These are phyloP conservation scores for Cyrtorhinus lividipennis DNA, from an alignment of 1,140 invertebrate species.

Conservation along the genomic window DNA sequence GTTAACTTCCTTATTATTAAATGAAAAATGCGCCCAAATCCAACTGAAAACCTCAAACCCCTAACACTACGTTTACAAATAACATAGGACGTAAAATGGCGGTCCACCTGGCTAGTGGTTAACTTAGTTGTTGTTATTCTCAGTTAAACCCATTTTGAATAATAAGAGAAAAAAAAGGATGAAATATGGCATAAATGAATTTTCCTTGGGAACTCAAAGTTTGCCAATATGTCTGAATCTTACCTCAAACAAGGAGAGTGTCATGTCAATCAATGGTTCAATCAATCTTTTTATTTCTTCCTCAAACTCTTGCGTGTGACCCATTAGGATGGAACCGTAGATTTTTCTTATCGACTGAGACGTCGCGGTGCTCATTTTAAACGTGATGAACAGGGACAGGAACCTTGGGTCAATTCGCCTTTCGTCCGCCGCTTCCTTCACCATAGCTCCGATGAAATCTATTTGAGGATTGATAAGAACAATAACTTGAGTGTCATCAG, in stretches of 20 bases:
- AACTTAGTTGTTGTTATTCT: too few species aligned
- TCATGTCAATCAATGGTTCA: constrained; percentile 54
- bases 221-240: too few species aligned
- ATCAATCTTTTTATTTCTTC: constrained; percentile 47
- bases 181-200: too few species aligned
- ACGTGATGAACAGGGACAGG: constrained; percentile 72
- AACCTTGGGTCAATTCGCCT: constrained; percentile 82
- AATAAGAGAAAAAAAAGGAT: too few species aligned
- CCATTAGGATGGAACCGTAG: constrained; percentile 63
- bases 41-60: too few species aligned
- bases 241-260: constrained; percentile 68
- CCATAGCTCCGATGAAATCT: constrained; percentile 67
- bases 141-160: too few species aligned
- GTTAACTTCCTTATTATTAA: too few species aligned
- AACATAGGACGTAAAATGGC: too few species aligned
- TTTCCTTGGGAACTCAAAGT: too few species aligned
- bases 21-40: too few species aligned
- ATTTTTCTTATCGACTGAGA: constrained; percentile 64
- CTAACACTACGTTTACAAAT: too few species aligned
- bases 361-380: constrained; percentile 69
- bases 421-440: constrained; percentile 64
- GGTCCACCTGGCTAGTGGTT: too few species aligned
- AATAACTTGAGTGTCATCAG: neutral
- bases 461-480: constrained; percentile 18
- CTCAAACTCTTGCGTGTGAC: constrained; percentile 55